phyloP scores from a whole-genome alignment of 2,113 vertebrate species.

The Alligator sinensis region DNA sequence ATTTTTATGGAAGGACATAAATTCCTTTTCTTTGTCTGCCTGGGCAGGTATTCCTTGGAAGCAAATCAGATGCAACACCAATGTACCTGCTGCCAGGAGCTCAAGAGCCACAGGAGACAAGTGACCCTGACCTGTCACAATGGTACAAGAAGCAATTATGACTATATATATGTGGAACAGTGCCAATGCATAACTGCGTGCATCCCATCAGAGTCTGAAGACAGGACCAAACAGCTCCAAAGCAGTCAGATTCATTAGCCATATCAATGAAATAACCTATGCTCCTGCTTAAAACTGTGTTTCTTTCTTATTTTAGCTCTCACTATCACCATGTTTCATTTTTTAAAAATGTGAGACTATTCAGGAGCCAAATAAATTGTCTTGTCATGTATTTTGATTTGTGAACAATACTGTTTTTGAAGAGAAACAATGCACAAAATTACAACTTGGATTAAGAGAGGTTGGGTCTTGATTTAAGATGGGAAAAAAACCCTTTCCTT shows the following conservation, averaged over 20 bases:
- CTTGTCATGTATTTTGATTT: not conserved
- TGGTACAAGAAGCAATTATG: conserved; percentile 72
- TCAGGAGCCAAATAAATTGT: not conserved
- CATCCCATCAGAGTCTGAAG: not conserved
- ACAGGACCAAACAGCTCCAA: not conserved
- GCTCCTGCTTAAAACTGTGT: not conserved
- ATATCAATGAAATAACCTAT: not conserved
- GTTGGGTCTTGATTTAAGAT: not conserved
- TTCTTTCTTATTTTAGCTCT: not conserved
- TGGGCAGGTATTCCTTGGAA: conserved; percentile 85
- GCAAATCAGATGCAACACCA: conserved; percentile 75
- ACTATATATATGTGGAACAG: conserved; percentile 75
- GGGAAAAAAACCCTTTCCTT: not conserved
- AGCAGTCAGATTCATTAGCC: not conserved
- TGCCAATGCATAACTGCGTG: conserved; percentile 79
- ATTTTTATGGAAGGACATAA: not conserved
- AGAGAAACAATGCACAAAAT: not conserved
- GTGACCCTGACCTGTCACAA: conserved; percentile 81
- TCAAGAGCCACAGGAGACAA: conserved; percentile 56
- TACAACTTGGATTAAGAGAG: not conserved
- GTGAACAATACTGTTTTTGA: not conserved
- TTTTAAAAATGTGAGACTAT: conserved; percentile 2
- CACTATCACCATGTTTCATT: not conserved
- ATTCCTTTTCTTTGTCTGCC: accelerated
- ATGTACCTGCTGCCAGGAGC: conserved; percentile 89